Conservation (phyloP, 2,113 vertebrate genomes). For the Monarcha castaneiventris region DNA sequence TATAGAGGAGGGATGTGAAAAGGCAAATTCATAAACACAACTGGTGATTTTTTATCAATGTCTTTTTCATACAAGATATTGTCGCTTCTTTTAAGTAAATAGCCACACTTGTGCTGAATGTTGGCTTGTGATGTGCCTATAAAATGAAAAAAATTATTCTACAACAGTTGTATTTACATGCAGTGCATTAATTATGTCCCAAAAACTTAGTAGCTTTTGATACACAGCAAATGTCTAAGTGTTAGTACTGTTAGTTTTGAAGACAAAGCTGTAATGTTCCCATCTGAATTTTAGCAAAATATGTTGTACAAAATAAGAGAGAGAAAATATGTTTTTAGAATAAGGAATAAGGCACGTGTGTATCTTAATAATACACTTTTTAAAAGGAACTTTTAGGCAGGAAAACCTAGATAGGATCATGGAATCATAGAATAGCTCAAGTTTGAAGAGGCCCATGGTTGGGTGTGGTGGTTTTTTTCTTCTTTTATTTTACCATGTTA, state of each 20-base stretch:
- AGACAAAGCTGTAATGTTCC: not conserved
- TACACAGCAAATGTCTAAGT: not conserved
- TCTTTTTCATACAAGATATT: not conserved
- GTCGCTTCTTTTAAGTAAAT: not conserved
- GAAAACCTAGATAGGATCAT: not conserved
- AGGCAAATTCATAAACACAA: not conserved
- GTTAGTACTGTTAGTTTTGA: conserved; percentile 9
- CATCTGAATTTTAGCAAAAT: conserved; percentile 13
- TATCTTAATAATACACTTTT: not conserved
- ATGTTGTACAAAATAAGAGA: not conserved
- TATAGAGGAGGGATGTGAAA: not conserved
- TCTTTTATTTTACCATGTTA: not conserved
- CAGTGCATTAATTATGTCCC: not conserved
- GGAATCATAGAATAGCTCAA: not conserved
- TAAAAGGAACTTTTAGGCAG: not conserved
- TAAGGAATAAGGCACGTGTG: not conserved
- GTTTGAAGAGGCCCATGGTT: not conserved
- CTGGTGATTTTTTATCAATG: not conserved
- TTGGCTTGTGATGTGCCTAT: not conserved
- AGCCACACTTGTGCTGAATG: not conserved
- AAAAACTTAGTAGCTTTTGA: not conserved
- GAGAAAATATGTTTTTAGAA: not conserved
- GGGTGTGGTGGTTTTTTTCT: not conserved
- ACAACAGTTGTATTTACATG: not conserved
- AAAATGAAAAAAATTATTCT: not conserved